These are phyloP conservation scores for Mastomys coucha DNA, from an alignment of 2,113 vertebrate genomes.

Conservation along the genomic window DNA sequence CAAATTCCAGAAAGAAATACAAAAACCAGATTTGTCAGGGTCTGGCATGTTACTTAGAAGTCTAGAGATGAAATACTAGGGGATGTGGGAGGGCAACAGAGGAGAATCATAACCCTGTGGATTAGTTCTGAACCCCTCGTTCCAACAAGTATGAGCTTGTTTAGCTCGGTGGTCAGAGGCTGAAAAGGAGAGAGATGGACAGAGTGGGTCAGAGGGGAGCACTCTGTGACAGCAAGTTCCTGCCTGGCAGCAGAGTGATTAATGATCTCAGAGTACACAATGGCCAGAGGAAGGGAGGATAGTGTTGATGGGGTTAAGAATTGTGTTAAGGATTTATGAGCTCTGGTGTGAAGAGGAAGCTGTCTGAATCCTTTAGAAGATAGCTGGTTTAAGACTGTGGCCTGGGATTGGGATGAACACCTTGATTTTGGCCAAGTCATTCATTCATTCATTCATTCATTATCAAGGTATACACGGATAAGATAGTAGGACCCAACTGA, in stretches of 20 bases:
- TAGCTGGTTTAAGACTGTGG: background rate
- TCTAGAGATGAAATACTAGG: background rate
- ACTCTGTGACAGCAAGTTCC: background rate
- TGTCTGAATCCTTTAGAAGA: conserved; percentile 42
- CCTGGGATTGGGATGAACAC: background rate
- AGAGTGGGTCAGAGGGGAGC: background rate
- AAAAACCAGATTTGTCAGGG: background rate
- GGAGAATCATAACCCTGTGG: background rate
- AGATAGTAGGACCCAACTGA: background rate
- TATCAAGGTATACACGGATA: background rate
- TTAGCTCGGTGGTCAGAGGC: background rate
- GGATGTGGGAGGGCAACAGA: background rate
- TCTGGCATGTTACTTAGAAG: background rate
- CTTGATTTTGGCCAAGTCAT: background rate
- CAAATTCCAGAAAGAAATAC: background rate
- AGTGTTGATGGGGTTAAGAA: background rate
- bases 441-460: conserved; percentile 5
- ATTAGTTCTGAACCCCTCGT: background rate
- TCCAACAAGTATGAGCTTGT: background rate
- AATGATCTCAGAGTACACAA: conserved; percentile 49
- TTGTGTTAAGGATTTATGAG: conserved; percentile 59
- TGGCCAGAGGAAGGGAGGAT: background rate
- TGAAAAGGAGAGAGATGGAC: conserved; percentile 1
- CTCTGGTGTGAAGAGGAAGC: conserved; percentile 15
- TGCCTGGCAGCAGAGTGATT: conserved; percentile 53